Base-by-base conservation (phyloP, 2,113 vertebrate species). In the Zosterops borbonicus region DNA sequence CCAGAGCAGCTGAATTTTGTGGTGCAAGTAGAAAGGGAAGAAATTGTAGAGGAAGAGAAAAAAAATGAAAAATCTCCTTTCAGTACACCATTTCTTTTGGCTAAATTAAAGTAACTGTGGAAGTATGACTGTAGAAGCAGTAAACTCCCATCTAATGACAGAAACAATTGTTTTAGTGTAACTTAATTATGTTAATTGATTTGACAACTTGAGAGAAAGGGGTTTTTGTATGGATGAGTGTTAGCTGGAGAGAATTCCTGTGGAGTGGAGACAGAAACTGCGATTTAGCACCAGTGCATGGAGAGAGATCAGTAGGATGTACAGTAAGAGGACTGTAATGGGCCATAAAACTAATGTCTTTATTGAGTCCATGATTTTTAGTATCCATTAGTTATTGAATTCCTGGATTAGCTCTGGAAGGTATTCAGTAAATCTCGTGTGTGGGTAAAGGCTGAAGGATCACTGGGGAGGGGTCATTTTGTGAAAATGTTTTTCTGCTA, bases 351-450 rank as follows among this genome's bases (percentile, higher is more conserved):
- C 59, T 93, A 94, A 95, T 86, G 88, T 70, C 92, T 96, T 96
- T 96, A 94, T 80, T 92, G 92, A 93, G 90, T 88, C 79, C 89
- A 67, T 94, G 95, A 93, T 94, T 96, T 97, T 96, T 97, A 94
- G 76, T 95, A 59, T 97, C 83, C 85, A 89, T 95, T 95, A 92
- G 79, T 95, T 96, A 96, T 60, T 93, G 95, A 83, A 74, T 83
- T 93, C 86, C 79, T 93, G 88, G 76, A 70, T 92, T 92, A 92
- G 25, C 75, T 70, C 63, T 90, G 79, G 68, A 92, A 92, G 27
- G 47, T 70, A 58, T 83, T 92, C 83, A 60, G 52, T 89, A 94
- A 89, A 90, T 92, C 83, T 89, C 29, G 7, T 1, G 2, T 67
- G 53, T 50, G 79, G 19, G 20, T 78, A 82, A 81, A 89, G 56